phyloP scores from a whole-genome alignment of 2,888 invertebrate species.

The Nasonovia ribisnigri region DNA sequence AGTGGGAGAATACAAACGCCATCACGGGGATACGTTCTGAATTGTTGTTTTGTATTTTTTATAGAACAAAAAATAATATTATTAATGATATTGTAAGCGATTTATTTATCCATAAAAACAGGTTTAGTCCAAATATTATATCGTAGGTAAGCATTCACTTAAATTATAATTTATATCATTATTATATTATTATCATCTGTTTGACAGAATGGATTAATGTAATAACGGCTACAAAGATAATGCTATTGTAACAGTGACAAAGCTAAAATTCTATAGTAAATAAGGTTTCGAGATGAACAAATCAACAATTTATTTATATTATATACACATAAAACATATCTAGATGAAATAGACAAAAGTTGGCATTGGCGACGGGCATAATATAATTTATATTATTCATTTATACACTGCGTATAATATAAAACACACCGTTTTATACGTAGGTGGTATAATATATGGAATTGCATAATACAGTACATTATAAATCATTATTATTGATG shows the following conservation, averaged over 20 bases:
- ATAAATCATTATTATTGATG: constrained; percentile 9
- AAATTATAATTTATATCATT: background rate
- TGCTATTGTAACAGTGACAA: background rate
- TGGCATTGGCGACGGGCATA: background rate
- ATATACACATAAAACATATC: background rate
- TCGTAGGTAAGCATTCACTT: background rate
- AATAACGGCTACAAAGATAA: background rate
- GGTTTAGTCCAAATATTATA: background rate
- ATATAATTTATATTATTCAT: background rate
- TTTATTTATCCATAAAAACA: background rate
- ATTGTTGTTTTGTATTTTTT: background rate
- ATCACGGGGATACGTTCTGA: background rate
- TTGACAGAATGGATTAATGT: background rate
- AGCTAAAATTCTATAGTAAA: background rate
- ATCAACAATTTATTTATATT: background rate
- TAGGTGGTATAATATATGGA: background rate
- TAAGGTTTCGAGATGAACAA: background rate
- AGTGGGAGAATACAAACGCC: background rate
- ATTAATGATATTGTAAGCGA: background rate
- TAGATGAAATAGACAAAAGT: background rate
- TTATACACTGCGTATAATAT: background rate
- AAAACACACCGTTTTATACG: background rate
- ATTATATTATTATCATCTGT: background rate
- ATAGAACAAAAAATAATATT: background rate
- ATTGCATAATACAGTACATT: background rate